A percentile compares a stretch with the other conserved stretches of the same genome.
Evolutionary conservation across 2,113 vertebrate species (phyloP).

Genomic region (Dipodomys merriami): DNA sequence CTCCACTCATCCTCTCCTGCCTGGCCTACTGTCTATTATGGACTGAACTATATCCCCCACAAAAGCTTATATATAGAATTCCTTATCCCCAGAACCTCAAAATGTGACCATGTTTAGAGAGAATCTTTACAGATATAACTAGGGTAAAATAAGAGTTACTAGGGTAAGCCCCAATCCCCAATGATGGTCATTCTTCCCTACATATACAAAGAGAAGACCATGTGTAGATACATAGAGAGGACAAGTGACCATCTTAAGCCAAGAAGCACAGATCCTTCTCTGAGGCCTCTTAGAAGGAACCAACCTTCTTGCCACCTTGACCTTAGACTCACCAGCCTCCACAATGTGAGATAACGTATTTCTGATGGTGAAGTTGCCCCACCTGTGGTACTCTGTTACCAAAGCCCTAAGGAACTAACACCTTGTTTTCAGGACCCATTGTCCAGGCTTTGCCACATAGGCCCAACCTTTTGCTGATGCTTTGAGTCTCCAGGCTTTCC

Average conservation of each 20-base stretch:
- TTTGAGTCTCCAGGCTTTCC: background rate
- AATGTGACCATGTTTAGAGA: background rate
- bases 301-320: background rate
- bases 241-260: background rate
- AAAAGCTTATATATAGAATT: background rate
- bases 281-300: background rate
- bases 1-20: background rate
- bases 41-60: background rate
- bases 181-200: background rate
- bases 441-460: too few relatives aligned
- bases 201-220: background rate
- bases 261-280: background rate
- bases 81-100: background rate
- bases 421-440: background rate
- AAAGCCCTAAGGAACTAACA: background rate
- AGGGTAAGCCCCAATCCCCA: background rate
- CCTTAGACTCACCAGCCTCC: background rate
- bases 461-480: background rate
- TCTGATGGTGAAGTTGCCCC: background rate
- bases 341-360: background rate
- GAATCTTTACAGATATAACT: background rate
- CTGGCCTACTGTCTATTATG: background rate
- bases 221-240: background rate
- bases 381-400: background rate
- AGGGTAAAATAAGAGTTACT: background rate